Conservation (phyloP, 2,113 vertebrate genomes). For the Neomonachus schauinslandi region DNA sequence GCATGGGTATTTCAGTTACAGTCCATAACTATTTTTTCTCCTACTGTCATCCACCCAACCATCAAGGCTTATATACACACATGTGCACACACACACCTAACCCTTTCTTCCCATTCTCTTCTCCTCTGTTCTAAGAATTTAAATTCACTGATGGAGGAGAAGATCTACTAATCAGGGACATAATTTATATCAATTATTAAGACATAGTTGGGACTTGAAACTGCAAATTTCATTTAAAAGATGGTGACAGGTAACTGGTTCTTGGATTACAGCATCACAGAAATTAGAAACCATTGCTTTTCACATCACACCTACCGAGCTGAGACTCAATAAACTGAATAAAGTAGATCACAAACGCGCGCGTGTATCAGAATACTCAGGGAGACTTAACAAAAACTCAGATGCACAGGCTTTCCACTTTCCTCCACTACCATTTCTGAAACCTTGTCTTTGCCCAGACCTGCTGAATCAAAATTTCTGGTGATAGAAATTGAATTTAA, state of each 20-base stretch:
- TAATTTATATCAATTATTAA: conserved; percentile 20
- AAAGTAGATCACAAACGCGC: background rate
- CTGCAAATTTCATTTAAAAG: conserved; percentile 42
- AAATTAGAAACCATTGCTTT: background rate
- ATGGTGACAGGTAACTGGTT: background rate
- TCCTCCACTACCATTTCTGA: background rate
- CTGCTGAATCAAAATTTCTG: conserved; percentile 25
- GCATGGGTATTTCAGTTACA: background rate
- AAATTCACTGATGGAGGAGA: background rate
- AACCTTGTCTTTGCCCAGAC: background rate
- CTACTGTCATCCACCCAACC: background rate
- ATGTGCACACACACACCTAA: background rate
- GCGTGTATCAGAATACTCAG: background rate
- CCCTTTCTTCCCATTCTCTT: background rate
- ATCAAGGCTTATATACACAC: background rate
- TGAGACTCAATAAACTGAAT: background rate
- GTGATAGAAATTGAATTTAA: background rate
- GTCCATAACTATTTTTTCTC: background rate
- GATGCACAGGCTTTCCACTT: background rate
- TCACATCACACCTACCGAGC: background rate
- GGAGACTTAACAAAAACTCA: background rate
- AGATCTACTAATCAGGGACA: background rate
- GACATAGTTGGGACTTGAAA: background rate
- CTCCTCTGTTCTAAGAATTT: background rate
- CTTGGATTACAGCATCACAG: background rate